These are phyloP conservation scores for Petroica traversi DNA, from an alignment of 2,113 vertebrate genomes.

Conservation along the genomic window DNA sequence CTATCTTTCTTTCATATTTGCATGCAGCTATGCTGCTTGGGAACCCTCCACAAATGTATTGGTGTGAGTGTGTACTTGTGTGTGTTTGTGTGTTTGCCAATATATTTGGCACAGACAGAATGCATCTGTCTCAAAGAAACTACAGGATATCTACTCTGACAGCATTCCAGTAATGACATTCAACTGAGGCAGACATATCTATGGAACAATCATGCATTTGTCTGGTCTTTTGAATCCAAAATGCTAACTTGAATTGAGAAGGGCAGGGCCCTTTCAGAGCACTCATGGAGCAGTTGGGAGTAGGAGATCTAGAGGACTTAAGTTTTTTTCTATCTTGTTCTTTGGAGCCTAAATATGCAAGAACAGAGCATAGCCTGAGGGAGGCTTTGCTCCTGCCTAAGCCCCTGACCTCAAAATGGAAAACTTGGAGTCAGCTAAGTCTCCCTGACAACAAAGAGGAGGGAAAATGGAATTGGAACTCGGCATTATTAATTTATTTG, in stretches of 20 bases:
- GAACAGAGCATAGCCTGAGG: background rate
- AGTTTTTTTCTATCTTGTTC: background rate
- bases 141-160: slow-evolving; percentile 27
- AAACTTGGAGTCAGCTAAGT: background rate
- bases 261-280: background rate
- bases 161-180: slow-evolving; percentile 51
- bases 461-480: background rate
- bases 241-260: slow-evolving; percentile 42
- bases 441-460: background rate
- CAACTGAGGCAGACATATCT: slow-evolving; percentile 19
- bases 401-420: slow-evolving; percentile 12
- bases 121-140: slow-evolving; percentile 41
- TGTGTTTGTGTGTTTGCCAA: slow-evolving; percentile 14
- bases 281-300: background rate
- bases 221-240: slow-evolving; percentile 10
- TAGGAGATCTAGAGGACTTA: background rate
- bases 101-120: slow-evolving; percentile 6
- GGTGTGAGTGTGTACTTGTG: background rate
- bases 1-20: background rate
- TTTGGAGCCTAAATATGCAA: background rate
- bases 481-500: background rate
- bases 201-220: slow-evolving; percentile 43
- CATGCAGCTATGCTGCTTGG: background rate
- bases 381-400: background rate
- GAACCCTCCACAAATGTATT: background rate